These are phyloP conservation scores for Pelecanus crispus DNA, from an alignment of 2,113 vertebrate species.

Conservation along the genomic window DNA sequence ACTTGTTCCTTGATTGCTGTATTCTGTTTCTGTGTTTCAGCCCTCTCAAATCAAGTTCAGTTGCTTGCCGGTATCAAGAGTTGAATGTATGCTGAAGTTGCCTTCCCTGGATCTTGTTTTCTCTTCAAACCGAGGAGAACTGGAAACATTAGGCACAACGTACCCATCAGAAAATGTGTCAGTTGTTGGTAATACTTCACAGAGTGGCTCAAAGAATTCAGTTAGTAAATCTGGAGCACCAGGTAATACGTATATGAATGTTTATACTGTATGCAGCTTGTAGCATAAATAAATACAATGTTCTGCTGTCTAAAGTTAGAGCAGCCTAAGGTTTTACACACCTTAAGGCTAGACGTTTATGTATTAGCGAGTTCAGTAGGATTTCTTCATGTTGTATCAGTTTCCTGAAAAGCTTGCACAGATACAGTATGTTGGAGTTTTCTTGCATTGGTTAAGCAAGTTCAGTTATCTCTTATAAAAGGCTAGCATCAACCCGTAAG, in stretches of 20 bases:
- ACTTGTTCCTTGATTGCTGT: not conserved
- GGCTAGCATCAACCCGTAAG: not conserved
- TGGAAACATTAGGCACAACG: conserved; percentile 81
- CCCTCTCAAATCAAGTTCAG: conserved; percentile 99
- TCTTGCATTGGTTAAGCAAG: not conserved
- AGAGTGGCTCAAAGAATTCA: conserved; percentile 75
- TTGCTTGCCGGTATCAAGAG: conserved; percentile 93
- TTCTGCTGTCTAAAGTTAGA: not conserved
- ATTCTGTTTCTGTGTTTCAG: conserved; percentile 64
- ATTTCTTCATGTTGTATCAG: not conserved
- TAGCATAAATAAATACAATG: not conserved
- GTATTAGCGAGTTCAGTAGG: not conserved
- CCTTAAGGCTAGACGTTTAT: not conserved
- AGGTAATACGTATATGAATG: conserved; percentile 60
- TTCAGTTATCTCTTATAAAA: not conserved
- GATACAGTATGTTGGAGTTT: not conserved
- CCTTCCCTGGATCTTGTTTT: conserved; percentile 97
- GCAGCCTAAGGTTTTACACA: not conserved
- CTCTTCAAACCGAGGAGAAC: conserved; percentile 94
- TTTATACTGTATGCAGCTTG: not conserved
- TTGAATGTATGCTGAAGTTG: conserved; percentile 97
- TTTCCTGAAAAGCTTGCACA: not conserved
- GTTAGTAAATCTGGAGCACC: conserved; percentile 76
- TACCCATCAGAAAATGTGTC: conserved; percentile 77
- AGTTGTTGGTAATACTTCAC: conserved; percentile 61